Evolutionary conservation across 2,888 invertebrate species (phyloP).

Genomic region (Parnassius apollo): DNA sequence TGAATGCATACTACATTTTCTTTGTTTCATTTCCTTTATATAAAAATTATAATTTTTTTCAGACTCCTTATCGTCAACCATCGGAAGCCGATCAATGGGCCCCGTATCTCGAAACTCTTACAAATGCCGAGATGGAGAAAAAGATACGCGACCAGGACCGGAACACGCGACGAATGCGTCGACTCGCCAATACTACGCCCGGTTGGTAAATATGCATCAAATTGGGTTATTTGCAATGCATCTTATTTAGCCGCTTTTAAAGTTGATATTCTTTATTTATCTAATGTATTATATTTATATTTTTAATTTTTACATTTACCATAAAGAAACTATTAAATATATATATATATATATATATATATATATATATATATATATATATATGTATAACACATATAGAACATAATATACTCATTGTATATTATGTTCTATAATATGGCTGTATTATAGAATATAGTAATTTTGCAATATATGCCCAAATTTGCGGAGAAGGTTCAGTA

Average conservation of each 20-base stretch:
- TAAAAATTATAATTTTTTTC: slow-evolving; percentile 18
- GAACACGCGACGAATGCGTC: slow-evolving; percentile 97
- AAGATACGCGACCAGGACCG: slow-evolving; percentile 99
- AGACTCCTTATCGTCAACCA: slow-evolving; percentile 94
- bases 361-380: no score
- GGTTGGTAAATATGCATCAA: slow-evolving; percentile 84
- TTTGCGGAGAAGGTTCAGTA: no score
- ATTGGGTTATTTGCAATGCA: slow-evolving; percentile 15
- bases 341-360: no score
- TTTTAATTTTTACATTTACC: no score
- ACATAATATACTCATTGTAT: no score
- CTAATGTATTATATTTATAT: neutral
- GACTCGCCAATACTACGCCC: slow-evolving; percentile 95
- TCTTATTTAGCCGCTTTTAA: slow-evolving; percentile 6
- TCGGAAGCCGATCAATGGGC: slow-evolving; percentile 99
- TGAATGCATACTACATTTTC: no score
- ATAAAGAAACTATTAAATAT: no score
- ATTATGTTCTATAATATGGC: no score
- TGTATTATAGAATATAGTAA: no score
- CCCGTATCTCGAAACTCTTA: slow-evolving; percentile 98
- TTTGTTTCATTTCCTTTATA: neutral
- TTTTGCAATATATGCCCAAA: no score
- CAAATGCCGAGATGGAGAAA: slow-evolving; percentile 99
- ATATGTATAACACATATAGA: no score
- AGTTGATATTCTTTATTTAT: neutral